Evolutionary conservation across 1,140 invertebrate genomes (phyloP).

Genomic region (Drosophila seguyi): DNA sequence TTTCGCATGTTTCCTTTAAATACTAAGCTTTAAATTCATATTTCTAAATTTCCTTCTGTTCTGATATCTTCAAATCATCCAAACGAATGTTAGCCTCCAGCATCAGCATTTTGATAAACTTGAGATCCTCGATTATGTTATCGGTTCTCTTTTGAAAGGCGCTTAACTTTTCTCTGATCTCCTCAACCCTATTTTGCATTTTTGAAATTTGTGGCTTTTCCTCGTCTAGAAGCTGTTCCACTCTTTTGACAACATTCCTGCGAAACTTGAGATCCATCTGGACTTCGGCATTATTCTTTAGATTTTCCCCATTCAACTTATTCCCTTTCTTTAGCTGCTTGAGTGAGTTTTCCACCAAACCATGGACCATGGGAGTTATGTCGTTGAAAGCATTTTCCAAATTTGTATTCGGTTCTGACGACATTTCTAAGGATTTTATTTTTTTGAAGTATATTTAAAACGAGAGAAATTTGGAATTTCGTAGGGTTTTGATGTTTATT

Average conservation of each 20-base stretch:
- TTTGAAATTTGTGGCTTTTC: background rate
- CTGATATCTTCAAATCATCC: background rate
- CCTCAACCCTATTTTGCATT: background rate
- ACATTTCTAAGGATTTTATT: background rate
- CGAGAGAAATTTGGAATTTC: conserved; percentile 2
- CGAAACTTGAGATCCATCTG: background rate
- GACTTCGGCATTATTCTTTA: fast-evolving
- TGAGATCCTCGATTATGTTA: background rate
- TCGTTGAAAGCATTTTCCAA: background rate
- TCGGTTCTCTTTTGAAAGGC: background rate
- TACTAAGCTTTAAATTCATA: background rate
- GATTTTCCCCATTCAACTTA: background rate
- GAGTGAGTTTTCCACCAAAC: background rate
- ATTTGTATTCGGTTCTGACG: background rate
- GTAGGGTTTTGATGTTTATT: background rate
- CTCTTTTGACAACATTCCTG: background rate
- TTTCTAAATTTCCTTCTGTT: background rate
- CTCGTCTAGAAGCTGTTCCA: background rate
- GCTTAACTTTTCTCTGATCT: background rate
- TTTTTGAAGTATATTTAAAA: background rate
- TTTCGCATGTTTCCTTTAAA: background rate
- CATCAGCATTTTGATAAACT: background rate
- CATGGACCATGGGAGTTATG: background rate
- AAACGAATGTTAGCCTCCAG: background rate
- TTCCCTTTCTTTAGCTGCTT: background rate